These are phyloP conservation scores for Otis tarda DNA, from an alignment of 2,113 vertebrate species.

Conservation along the genomic window DNA sequence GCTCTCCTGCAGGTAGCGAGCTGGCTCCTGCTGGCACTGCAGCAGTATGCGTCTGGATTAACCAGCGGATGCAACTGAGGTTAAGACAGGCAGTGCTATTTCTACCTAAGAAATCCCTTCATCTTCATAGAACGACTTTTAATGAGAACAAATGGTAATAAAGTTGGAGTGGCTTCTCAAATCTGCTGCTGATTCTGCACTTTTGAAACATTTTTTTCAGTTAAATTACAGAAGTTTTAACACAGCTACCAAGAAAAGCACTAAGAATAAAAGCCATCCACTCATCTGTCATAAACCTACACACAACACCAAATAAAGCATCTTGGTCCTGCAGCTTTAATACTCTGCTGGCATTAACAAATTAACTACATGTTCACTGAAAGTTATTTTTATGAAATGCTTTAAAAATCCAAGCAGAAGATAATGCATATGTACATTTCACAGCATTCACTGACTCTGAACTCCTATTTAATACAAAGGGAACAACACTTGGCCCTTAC, in stretches of 20 bases:
- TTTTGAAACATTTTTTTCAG: neutral
- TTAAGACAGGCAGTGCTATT: neutral
- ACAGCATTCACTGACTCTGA: neutral
- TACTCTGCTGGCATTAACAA: neutral
- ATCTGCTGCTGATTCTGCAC: neutral
- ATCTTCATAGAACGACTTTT: neutral
- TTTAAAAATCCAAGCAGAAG: neutral
- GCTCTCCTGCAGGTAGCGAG: neutral
- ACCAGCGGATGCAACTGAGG: neutral
- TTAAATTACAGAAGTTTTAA: neutral
- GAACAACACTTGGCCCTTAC: neutral
- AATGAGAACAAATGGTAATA: fast-evolving
- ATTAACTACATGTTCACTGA: neutral
- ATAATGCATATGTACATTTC: neutral
- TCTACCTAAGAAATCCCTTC: neutral
- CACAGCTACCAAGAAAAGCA: neutral
- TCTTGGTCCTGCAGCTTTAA: neutral
- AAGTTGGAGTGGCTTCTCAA: neutral
- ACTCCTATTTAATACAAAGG: neutral
- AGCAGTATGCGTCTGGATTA: neutral
- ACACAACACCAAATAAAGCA: neutral
- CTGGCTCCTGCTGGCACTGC: neutral
- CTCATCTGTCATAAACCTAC: neutral
- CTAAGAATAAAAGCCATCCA: neutral
- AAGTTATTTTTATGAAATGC: neutral